Base-by-base conservation (phyloP, 92 coral and sea anemone genomes). In the Porites lobata region DNA sequence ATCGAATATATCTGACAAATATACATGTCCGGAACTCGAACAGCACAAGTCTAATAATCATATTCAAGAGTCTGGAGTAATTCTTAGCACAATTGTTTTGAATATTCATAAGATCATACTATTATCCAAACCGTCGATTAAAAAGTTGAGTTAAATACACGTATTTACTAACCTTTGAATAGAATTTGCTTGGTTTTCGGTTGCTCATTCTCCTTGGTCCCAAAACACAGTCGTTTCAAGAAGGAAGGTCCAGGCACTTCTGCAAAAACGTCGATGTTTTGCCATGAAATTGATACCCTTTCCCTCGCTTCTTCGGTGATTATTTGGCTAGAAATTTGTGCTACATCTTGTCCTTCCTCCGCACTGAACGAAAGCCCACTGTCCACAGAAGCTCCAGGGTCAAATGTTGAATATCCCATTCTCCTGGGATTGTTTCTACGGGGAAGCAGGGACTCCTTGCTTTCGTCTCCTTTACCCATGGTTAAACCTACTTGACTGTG, bases 251-350 rank as follows among this genome's bases (percentile, higher is more conserved):
- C 74, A 14, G 87, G 80, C 10, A 12, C 68, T 29, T 63, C 80
- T 6, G 89, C 93, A 54, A 89, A 84, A n/a, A 80, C 93, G 76
- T 92, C 72, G 79, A 92, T 84, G 50, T 92, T 76, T 18, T 89
- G 84, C 95, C 95, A 92, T 4, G 90, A 87, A 78, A 87, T 47
- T 2, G 90, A 56, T 17, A 87, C 72, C 1, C 85, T 57, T 47
- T 71, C 74, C 65, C 81, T 70, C 9, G 61, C 14, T 47, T 86
- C 85, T 24, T 87, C 80, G 43, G 59, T 3, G 29, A 38, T 22
- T 8, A 1, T 38, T 38, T 38, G 47, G 47, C 47, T 38, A 38
- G 47, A 3, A 3, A 4, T 38, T 38, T 38, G 47, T 0, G 47
- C 3, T 38, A 6, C 47, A 38, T 7, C 66, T 12, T n/a, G 14